Evolutionary conservation across 2,113 vertebrate genomes (phyloP), one percentile per base, ranked within the genome.

Genomic region (Antigone vipio): DNA sequence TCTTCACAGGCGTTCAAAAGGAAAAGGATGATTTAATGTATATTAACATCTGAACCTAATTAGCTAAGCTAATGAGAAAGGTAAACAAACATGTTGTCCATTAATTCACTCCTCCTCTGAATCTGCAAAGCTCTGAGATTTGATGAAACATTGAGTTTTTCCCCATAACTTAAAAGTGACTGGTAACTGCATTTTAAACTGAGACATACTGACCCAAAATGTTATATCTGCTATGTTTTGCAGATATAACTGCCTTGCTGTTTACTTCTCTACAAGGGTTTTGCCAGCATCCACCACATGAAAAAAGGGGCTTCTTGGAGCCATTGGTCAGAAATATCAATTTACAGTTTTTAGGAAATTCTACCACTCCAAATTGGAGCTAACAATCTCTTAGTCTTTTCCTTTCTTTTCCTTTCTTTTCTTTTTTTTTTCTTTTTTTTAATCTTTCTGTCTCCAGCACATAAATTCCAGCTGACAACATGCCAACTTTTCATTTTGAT

Each of bases 1-100:
- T 87, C 55, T 94, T 64, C 53, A 68, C 16, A 64, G 49, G 6
- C 55, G n/a, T 86, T 84, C 44, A 49, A 71, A 92, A 74, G 47
- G 67, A 86, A 93, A 91, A 88, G 20, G 45, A 69, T 82, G 55
- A 79, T 93, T 91, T 84, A 71, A 62, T 52, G 11, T 85, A 87
- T 82, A 82, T 73, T 92, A 95, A 95, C 42, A 85, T 64, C 64
- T 93, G 80, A 95, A 87, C 35, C 34, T 72, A 91, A 91, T 93
- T 84, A 96, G 66, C 49, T 66, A 52, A 84, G 40, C 52, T 89
- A 87, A 96, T n/a, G 27, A 72, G 45, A 66, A 85, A 93, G 15
- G 58, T 69, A 95, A 93, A 87, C 47, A 93, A 90, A 59, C 13
- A 35, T 4, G 35, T 66, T 53, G 23, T 63, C 60, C 60, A 52